phyloP scores from a whole-genome alignment of 2,797 vertebrate genomes.

The Enteromius unitaeniatus region DNA sequence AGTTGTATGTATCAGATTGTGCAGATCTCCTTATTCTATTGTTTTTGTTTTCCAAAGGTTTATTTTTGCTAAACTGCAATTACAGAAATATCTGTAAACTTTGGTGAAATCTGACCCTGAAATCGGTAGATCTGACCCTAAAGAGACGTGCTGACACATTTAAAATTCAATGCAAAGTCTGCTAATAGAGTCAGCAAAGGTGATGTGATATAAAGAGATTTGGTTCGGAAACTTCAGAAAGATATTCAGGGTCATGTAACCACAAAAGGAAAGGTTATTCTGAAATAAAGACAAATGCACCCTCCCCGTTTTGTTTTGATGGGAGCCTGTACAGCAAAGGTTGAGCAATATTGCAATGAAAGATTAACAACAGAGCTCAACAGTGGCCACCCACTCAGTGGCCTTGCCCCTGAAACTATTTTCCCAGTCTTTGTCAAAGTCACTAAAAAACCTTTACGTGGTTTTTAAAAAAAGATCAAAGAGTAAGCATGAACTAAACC shows the following conservation, averaged over 20 bases:
- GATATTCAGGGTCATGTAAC: slow-evolving; percentile 18
- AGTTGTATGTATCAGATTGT: neutral
- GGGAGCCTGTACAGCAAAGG: slow-evolving; percentile 5
- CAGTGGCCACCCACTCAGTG: neutral
- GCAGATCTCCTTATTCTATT: neutral
- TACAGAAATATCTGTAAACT: slow-evolving; percentile 28
- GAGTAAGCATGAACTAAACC: neutral
- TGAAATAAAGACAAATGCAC: slow-evolving; percentile 20
- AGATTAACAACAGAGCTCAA: slow-evolving; percentile 9
- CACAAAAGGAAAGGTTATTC: slow-evolving; percentile 17
- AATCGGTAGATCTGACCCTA: slow-evolving; percentile 3
- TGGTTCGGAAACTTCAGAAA: slow-evolving; percentile 4
- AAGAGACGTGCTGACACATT: neutral
- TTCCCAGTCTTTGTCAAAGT: neutral
- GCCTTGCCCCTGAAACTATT: neutral
- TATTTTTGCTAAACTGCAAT: slow-evolving; percentile 16
- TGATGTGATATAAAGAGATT: slow-evolving; percentile 26
- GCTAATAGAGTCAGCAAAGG: slow-evolving; percentile 2
- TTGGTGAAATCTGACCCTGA: slow-evolving; percentile 3
- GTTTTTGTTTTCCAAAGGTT: slow-evolving; percentile 15
- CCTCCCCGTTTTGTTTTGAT: slow-evolving; percentile 7
- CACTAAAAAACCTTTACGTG: neutral
- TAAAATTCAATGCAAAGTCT: slow-evolving; percentile 12
- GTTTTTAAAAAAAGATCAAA: neutral
- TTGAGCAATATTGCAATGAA: slow-evolving; percentile 8